Conservation (phyloP, 2,113 vertebrate genomes). For the Noctilio leporinus region DNA sequence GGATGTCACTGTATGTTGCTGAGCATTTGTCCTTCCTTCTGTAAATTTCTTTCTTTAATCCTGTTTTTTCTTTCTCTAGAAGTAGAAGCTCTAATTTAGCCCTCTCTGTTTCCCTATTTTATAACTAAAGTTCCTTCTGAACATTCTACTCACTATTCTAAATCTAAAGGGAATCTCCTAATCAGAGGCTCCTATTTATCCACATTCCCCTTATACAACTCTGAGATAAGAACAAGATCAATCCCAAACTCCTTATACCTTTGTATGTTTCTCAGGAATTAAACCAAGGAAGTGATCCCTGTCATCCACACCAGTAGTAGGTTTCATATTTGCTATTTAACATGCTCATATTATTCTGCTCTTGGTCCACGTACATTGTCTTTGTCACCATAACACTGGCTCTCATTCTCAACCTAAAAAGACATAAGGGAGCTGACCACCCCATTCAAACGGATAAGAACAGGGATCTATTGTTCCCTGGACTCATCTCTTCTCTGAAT, state of each 20-base stretch:
- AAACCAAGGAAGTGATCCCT: not conserved
- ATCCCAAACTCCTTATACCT: not conserved
- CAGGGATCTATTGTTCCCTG: not conserved
- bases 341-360: not conserved
- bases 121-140: conserved; percentile 16
- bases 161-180: not conserved
- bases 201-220: not conserved
- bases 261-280: not conserved
- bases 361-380: not conserved
- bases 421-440: not conserved
- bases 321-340: not conserved
- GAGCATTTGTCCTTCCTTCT: not conserved
- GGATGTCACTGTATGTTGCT: not conserved
- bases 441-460: not conserved
- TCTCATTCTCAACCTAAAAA: not conserved
- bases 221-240: not conserved
- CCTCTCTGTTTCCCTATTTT: not conserved
- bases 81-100: conserved; percentile 14
- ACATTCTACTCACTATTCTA: not conserved
- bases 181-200: not conserved
- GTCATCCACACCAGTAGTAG: not conserved
- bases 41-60: not conserved
- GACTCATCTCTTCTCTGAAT: not conserved
- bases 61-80: not conserved
- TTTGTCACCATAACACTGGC: not conserved